These are phyloP conservation scores for Dasyprocta punctata DNA, from an alignment of 2,113 vertebrate species.

Conservation along the genomic window DNA sequence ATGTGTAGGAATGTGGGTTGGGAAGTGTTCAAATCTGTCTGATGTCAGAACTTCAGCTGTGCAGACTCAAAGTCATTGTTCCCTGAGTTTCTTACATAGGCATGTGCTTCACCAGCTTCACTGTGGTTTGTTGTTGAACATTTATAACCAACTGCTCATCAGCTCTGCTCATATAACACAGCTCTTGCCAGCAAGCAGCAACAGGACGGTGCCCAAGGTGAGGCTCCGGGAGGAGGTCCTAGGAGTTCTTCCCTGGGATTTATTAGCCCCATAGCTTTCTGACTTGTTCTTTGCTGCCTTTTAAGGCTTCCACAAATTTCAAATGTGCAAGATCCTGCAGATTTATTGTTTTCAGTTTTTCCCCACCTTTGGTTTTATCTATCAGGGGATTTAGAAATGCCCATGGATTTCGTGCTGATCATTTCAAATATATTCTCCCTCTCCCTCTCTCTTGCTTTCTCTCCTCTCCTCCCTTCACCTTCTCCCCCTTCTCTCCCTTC, in stretches of 20 bases:
- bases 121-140: background rate
- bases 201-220: background rate
- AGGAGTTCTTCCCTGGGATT: constrained; percentile 77
- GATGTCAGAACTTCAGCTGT: background rate
- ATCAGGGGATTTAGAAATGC: background rate
- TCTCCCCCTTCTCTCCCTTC: rapidly evolving
- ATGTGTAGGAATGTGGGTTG: rapidly evolving
- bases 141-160: background rate
- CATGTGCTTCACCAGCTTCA: background rate
- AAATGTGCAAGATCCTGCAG: constrained; percentile 51
- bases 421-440: rapidly evolving
- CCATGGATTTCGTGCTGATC: rapidly evolving
- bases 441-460: background rate
- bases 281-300: constrained; percentile 72
- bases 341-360: constrained; percentile 70
- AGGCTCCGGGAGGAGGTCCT: constrained; percentile 66
- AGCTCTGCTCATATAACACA: background rate
- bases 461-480: rapidly evolving
- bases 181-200: constrained; percentile 69
- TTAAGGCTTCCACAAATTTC: constrained; percentile 76
- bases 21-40: background rate
- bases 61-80: background rate
- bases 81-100: background rate
- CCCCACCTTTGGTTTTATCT: background rate
- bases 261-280: constrained; percentile 67